phyloP scores from a whole-genome alignment of 2,113 vertebrate genomes.

The Entelurus aequoreus region DNA sequence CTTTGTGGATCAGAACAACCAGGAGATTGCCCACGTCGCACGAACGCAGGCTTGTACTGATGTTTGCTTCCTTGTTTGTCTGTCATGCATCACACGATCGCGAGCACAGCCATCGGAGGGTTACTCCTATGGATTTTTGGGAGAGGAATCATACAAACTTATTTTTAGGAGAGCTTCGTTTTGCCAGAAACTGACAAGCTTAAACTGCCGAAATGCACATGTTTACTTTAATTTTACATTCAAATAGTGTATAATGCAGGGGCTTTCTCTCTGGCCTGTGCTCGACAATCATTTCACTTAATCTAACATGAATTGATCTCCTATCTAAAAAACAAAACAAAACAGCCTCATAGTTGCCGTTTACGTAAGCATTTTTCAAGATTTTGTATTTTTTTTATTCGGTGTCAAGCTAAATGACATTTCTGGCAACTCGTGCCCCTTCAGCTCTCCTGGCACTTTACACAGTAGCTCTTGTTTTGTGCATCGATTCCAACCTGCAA shows the following conservation, averaged over 20 bases:
- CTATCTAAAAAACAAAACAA: not conserved
- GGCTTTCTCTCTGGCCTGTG: not conserved
- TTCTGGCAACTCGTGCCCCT: slow-evolving; percentile 32
- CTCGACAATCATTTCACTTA: slow-evolving; percentile 29
- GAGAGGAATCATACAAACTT: slow-evolving; percentile 38
- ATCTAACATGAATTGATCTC: not conserved
- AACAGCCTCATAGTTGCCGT: not conserved
- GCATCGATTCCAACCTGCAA: slow-evolving; percentile 55
- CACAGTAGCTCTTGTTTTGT: slow-evolving; percentile 49
- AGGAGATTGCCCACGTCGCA: slow-evolving; percentile 28
- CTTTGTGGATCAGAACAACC: slow-evolving; percentile 20
- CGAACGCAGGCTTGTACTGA: slow-evolving; percentile 30
- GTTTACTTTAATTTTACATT: slow-evolving; percentile 1
- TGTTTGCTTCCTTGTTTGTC: slow-evolving; percentile 16
- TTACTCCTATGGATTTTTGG: slow-evolving; percentile 29
- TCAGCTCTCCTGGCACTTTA: slow-evolving; percentile 68
- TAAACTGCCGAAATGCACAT: slow-evolving; percentile 29
- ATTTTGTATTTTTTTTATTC: slow-evolving; percentile 4
- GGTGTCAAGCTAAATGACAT: slow-evolving; percentile 53
- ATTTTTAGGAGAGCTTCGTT: slow-evolving; percentile 41
- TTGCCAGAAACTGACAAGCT: slow-evolving; percentile 53
- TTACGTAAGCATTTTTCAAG: too few relatives aligned
- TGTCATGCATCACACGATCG: slow-evolving; percentile 19
- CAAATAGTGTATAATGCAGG: slow-evolving; percentile 1
- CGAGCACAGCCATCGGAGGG: slow-evolving; percentile 35